Conservation (phyloP, 2,888 invertebrate genomes). For the Xylota segnis region DNA sequence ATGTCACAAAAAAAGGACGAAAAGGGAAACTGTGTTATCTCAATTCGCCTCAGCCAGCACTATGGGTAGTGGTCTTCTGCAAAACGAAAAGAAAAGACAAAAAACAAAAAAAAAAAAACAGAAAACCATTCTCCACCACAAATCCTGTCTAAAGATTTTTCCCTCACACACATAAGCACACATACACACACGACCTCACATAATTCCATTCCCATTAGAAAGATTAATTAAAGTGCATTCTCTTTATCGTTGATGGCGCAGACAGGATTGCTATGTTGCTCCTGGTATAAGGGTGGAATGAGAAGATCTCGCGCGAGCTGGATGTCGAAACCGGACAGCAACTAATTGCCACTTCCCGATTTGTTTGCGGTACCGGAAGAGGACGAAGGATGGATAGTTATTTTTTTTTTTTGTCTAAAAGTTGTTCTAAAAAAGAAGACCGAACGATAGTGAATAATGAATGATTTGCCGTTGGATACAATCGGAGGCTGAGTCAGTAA, state of each 20-base stretch:
- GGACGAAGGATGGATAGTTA: slow-evolving; percentile 1
- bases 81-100: no score
- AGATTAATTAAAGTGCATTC: slow-evolving; percentile 71
- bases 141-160: slow-evolving; percentile 40
- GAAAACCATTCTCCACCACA: slow-evolving; percentile 23
- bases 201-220: slow-evolving; percentile 63
- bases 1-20: slow-evolving; percentile 16
- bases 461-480: slow-evolving; percentile 21
- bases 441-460: slow-evolving; percentile 39
- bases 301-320: slow-evolving; percentile 30
- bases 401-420: neutral
- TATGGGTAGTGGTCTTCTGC: neutral
- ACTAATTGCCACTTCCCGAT: slow-evolving; percentile 63
- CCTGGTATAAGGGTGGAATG: slow-evolving; percentile 17
- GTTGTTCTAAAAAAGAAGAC: slow-evolving; percentile 7
- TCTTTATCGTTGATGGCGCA: slow-evolving; percentile 61
- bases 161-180: slow-evolving; percentile 13
- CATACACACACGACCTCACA: slow-evolving; percentile 30
- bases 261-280: slow-evolving; percentile 14
- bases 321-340: slow-evolving; percentile 61
- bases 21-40: slow-evolving; percentile 67
- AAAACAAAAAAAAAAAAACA: slow-evolving; percentile 6
- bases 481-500: slow-evolving; percentile 10
- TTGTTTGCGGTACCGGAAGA: slow-evolving; percentile 27
- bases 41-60: slow-evolving; percentile 35